phyloP scores from a whole-genome alignment of 2,113 vertebrate species.

The Drymodes brunneopygia region DNA sequence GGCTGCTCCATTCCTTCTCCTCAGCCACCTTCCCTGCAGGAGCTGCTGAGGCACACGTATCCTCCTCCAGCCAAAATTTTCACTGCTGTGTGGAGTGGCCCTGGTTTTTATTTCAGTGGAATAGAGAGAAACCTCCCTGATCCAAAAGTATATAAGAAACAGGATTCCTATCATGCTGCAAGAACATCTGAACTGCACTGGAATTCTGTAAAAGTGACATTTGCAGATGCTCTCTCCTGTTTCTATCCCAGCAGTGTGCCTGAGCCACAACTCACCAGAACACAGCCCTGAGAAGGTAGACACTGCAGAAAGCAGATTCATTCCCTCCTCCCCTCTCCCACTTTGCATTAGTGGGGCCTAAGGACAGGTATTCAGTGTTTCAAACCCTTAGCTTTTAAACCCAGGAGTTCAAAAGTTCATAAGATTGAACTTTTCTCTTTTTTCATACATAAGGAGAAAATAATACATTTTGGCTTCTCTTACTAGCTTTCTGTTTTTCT shows the following conservation, averaged over 20 bases:
- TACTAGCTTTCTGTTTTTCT: slow-evolving; percentile 42
- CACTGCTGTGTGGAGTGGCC: background rate
- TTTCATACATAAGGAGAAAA: slow-evolving; percentile 33
- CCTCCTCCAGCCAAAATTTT: background rate
- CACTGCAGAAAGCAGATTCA: background rate
- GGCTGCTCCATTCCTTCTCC: background rate
- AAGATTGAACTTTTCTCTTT: slow-evolving; percentile 20
- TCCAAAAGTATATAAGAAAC: background rate
- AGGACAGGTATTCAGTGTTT: slow-evolving; percentile 33
- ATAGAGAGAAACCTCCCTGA: background rate
- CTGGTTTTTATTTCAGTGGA: background rate
- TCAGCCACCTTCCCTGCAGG: background rate
- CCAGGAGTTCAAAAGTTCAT: slow-evolving; percentile 43
- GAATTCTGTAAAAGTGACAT: background rate
- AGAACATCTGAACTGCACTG: background rate
- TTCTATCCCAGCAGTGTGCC: background rate
- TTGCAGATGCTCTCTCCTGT: background rate
- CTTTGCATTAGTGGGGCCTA: background rate
- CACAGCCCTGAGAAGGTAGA: background rate
- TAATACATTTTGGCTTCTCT: slow-evolving; percentile 49
- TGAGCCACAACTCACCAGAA: background rate
- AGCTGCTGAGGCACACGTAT: background rate
- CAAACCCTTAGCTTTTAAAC: background rate
- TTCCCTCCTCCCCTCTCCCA: background rate
- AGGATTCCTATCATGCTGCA: background rate